Base-by-base conservation (phyloP, 2,888 invertebrate genomes). In the Shargacucullia verbasci region DNA sequence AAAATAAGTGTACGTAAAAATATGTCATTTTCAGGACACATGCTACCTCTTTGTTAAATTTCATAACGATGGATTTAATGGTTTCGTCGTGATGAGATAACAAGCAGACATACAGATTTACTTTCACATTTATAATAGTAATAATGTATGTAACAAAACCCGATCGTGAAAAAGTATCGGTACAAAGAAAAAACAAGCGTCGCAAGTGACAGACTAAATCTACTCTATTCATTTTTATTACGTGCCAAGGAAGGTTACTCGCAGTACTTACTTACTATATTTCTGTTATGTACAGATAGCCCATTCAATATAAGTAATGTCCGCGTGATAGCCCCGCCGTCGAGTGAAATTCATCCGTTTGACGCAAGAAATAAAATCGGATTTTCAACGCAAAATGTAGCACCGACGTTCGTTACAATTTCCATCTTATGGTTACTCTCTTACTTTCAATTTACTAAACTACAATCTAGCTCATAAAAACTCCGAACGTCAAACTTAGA, bases 401-500 rank as follows among this genome's bases (percentile, higher is more conserved):
- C 31, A 44, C 11, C 40, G 15, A n/a, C 46, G 12, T 37, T 43
- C 20, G 46, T 31, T 7, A 72, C 68, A 56, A 59, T 55, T 62
- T 53, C 38, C 46, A 62, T 70, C 35, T 52, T 57, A 45, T 31
- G 45, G 54, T 57, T 52, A 41, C 34, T 50, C 41, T 49, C 57
- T 49, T 58, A 59, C 55, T 56, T 59, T 56, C 54, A 56, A 76
- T 72, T 72, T 60, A 33, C 31, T 50, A 55, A 73, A 63, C 73
- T 68, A 61, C 49, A 65, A 62, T 62, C 68, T 65, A 70, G 49
- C 48, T 65, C 64, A 73, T 73, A 78, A 75, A 72, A 72, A 58
- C 46, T 61, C 63, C 59, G 75, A 73, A 73, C 76, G 67, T 74
- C 69, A 82, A 85, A 88, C 86, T 86, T 86, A 63, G 86, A 86